A percentile compares a stretch with the other conserved stretches of the same genome.
phyloP scores from a whole-genome alignment of 2,113 vertebrate genomes.

The pig (Sus scrofa) region DNA sequence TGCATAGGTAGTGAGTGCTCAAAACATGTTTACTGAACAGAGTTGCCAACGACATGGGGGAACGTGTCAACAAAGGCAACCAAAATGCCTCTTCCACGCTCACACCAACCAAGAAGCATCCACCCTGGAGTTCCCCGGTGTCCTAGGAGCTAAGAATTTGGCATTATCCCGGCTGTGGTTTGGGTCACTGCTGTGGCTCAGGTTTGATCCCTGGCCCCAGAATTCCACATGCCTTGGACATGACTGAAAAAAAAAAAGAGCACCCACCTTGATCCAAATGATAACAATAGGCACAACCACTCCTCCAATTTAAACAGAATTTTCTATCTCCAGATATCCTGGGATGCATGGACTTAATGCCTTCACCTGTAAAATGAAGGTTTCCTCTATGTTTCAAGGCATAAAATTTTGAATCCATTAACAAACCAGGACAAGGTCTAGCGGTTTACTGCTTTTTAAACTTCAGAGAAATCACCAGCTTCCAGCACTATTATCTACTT shows the following conservation, averaged over 20 bases:
- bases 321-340: background rate
- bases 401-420: background rate
- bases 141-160: too few species aligned
- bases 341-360: background rate
- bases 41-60: background rate
- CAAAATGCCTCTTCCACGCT: background rate
- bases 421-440: background rate
- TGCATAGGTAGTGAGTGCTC: background rate
- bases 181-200: too few species aligned
- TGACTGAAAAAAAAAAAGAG: too few species aligned
- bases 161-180: too few species aligned
- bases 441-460: constrained; percentile 24
- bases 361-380: background rate
- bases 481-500: background rate
- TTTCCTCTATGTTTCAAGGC: background rate
- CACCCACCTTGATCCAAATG: background rate
- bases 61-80: background rate
- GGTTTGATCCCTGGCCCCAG: too few species aligned
- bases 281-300: background rate
- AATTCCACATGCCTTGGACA: too few species aligned
- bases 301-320: background rate
- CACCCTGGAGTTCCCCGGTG: background rate
- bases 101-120: background rate
- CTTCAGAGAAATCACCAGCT: constrained; percentile 25
- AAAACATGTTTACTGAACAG: background rate